A percentile compares a stretch with the other conserved stretches of the same genome.
These are phyloP conservation scores for Aphidius ervi DNA, from an alignment of 1,140 invertebrate genomes.

Conservation along the genomic window DNA sequence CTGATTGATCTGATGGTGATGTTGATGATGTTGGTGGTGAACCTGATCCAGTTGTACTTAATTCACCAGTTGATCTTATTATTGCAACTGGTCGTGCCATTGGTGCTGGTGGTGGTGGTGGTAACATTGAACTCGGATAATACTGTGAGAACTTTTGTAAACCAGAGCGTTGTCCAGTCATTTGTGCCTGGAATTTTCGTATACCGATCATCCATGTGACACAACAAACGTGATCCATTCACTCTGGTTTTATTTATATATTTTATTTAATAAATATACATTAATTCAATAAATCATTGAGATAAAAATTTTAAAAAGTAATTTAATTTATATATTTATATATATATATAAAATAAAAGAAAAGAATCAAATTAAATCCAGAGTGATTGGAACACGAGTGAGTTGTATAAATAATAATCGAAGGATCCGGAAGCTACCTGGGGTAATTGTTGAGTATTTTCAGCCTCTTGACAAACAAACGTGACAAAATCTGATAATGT, in stretches of 20 bases:
- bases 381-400: conserved; percentile 40
- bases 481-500: conserved; percentile 94
- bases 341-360: conserved; percentile 15
- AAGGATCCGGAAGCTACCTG: conserved; percentile 60
- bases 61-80: conserved; percentile 78
- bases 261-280: background rate
- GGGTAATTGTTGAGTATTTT: conserved; percentile 73
- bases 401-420: background rate
- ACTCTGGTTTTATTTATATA: conserved; percentile 24
- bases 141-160: conserved; percentile 74
- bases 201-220: conserved; percentile 49
- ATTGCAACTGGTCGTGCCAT: conserved; percentile 95
- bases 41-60: conserved; percentile 49
- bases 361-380: conserved; percentile 13
- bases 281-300: no score
- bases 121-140: conserved; percentile 84
- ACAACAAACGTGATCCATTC: conserved; percentile 33
- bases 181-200: conserved; percentile 53
- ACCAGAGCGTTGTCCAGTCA: conserved; percentile 58
- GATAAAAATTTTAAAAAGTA: background rate
- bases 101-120: conserved; percentile 91
- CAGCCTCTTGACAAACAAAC: conserved; percentile 91
- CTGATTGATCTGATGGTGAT: conserved; percentile 52
- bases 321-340: background rate
- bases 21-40: conserved; percentile 61